These are phyloP conservation scores for Neotoxoptera formosana DNA, from an alignment of 1,140 invertebrate genomes.

Conservation along the genomic window DNA sequence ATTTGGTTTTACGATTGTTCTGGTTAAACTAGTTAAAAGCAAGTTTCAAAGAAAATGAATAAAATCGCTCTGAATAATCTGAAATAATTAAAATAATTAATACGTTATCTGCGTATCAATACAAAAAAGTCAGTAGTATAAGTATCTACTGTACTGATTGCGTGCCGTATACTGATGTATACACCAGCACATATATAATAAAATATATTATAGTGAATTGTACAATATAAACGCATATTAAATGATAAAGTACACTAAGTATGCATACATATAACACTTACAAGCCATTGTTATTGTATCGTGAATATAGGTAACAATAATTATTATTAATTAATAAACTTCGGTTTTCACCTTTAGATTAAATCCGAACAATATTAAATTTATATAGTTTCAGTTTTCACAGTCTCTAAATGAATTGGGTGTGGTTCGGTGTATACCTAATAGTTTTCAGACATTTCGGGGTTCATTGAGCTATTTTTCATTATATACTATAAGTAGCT, in stretches of 20 bases:
- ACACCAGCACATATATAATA: too few relatives aligned
- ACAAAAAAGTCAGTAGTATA: neutral
- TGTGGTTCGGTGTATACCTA: neutral
- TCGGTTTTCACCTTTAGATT: neutral
- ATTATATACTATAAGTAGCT: neutral
- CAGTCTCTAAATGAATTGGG: neutral
- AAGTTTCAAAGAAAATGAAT: neutral
- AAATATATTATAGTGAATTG: too few relatives aligned
- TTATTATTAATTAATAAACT: neutral
- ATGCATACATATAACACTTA: neutral
- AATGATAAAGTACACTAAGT: neutral
- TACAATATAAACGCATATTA: too few relatives aligned
- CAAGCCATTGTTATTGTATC: neutral
- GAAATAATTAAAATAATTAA: neutral
- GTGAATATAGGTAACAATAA: neutral
- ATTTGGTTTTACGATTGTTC: neutral
- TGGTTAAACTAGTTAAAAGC: neutral
- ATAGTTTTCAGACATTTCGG: neutral
- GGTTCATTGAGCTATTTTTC: slow-evolving; percentile 21
- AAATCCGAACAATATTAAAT: neutral
- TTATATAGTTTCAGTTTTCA: neutral
- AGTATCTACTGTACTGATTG: neutral
- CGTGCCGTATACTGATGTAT: too few relatives aligned
- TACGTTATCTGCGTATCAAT: neutral
- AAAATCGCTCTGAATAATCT: neutral